phyloP scores from a whole-genome alignment of 2,113 vertebrate species.

The Sinocyclocheilus anshuiensis region DNA sequence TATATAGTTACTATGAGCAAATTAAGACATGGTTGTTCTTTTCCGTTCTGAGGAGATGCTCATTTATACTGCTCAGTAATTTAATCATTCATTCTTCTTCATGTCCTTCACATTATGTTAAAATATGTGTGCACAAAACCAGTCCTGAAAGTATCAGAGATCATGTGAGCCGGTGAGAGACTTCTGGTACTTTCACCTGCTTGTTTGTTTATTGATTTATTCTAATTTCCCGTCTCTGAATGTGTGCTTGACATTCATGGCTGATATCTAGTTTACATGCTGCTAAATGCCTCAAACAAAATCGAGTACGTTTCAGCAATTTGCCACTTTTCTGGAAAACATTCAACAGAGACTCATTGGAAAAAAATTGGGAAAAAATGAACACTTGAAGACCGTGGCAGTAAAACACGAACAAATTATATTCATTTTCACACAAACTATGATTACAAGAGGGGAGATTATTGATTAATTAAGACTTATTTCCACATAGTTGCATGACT shows the following conservation, averaged over 20 bases:
- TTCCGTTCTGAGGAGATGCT: not conserved
- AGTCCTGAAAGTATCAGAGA: not conserved
- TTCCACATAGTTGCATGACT: too few relatives aligned
- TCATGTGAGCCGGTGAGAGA: not conserved
- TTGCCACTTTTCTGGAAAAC: not conserved
- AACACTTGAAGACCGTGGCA: too few relatives aligned
- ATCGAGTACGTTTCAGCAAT: not conserved
- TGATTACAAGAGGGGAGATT: not conserved
- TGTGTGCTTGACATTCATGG: not conserved
- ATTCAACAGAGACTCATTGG: not conserved
- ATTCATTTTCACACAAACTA: not conserved
- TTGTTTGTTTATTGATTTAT: not conserved
- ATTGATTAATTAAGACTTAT: not conserved
- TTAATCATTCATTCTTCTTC: not conserved
- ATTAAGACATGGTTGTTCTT: too few relatives aligned
- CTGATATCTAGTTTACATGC: not conserved
- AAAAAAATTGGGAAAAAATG: too few relatives aligned
- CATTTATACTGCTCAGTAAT: not conserved
- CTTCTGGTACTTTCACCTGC: not conserved
- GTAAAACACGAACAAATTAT: not conserved
- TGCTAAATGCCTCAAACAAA: not conserved
- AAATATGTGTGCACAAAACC: not conserved
- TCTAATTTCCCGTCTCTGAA: not conserved
- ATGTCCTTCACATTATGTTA: not conserved
- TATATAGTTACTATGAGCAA: not conserved